Conservation (phyloP, 2,113 vertebrate genomes). For the Callocephalon fimbriatum region DNA sequence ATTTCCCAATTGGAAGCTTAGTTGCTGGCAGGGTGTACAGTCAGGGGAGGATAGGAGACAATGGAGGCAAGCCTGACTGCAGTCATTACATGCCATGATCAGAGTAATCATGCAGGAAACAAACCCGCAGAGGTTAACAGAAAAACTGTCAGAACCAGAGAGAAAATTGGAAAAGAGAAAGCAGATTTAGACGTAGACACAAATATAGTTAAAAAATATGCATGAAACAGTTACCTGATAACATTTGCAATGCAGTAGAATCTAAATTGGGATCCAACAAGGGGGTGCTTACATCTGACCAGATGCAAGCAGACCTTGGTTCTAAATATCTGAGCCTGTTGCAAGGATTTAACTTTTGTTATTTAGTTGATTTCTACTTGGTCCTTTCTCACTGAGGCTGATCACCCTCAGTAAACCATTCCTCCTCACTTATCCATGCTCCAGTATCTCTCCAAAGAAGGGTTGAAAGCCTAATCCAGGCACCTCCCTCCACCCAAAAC, state of each 20-base stretch:
- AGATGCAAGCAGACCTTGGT: background rate
- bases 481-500: too few relatives aligned
- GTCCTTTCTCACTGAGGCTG: background rate
- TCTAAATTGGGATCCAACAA: background rate
- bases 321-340: background rate
- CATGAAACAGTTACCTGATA: background rate
- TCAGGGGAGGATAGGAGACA: background rate
- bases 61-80: background rate
- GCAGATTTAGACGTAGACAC: background rate
- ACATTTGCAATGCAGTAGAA: background rate
- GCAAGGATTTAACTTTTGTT: background rate
- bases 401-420: background rate
- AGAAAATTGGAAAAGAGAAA: background rate
- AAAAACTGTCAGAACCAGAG: background rate
- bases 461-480: too few relatives aligned
- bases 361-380: background rate
- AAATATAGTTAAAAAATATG: background rate
- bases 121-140: background rate
- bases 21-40: background rate
- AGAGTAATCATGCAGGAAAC: background rate
- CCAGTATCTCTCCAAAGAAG: rapidly evolving
- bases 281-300: rapidly evolving
- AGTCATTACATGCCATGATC: background rate
- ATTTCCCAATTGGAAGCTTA: conserved; percentile 5
- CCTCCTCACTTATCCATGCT: background rate